Percentiles rank a stretch among this genome's conserved stretches.
Evolutionary conservation across 2,888 invertebrate genomes (phyloP).

Genomic region (Hofmannophila pseudospretella): DNA sequence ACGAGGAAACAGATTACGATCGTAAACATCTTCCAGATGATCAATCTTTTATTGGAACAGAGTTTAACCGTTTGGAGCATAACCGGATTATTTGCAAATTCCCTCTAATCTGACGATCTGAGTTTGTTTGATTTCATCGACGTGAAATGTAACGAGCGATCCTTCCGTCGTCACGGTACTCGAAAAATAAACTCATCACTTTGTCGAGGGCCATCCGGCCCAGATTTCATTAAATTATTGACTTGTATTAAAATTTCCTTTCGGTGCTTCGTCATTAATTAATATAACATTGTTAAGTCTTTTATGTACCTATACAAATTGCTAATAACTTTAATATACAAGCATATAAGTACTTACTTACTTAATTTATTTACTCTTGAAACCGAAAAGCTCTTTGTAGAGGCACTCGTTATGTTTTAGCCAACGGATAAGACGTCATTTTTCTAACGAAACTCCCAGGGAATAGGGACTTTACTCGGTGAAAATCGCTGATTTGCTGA

Average conservation of each 20-base stretch:
- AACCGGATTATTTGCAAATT: constrained; percentile 33
- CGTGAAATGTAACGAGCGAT: constrained; percentile 34
- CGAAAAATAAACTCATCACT: constrained; percentile 44
- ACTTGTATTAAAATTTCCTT: constrained; percentile 38
- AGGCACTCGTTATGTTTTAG: too few relatives aligned
- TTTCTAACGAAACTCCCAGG: too few relatives aligned
- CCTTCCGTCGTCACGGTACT: constrained; percentile 25
- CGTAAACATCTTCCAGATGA: constrained; percentile 25
- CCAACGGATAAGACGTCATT: too few relatives aligned
- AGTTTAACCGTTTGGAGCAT: constrained; percentile 24
- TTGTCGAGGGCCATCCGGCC: constrained; percentile 35
- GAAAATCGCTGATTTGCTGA: too few relatives aligned
- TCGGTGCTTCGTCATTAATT: constrained; percentile 25
- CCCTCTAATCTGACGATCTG: constrained; percentile 27
- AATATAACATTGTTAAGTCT: constrained; percentile 14
- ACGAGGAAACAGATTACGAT: constrained; percentile 23
- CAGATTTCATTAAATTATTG: constrained; percentile 38
- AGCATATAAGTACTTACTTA: too few relatives aligned
- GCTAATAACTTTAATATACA: too few relatives aligned
- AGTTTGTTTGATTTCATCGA: constrained; percentile 38
- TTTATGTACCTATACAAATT: too few relatives aligned
- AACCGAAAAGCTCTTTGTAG: too few relatives aligned
- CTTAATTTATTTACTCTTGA: too few relatives aligned
- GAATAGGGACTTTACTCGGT: too few relatives aligned
- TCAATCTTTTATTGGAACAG: constrained; percentile 31